phyloP scores from a whole-genome alignment of 2,113 vertebrate species.

The Cryptotis parvus region DNA sequence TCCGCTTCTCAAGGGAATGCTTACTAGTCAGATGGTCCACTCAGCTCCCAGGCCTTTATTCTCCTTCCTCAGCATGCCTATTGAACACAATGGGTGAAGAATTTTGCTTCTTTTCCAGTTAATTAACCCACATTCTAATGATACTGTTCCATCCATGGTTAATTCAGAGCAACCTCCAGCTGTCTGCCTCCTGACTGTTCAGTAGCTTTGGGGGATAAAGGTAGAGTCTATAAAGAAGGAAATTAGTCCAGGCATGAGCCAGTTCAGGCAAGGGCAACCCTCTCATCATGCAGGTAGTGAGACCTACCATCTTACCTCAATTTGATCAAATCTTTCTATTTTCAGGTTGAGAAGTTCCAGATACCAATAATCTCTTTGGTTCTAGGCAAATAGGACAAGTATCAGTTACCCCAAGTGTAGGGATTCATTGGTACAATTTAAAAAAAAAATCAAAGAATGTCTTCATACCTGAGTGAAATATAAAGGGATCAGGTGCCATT shows the following conservation, averaged over 20 bases:
- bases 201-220: not conserved
- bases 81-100: slow-evolving; percentile 22
- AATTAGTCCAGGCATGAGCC: not conserved
- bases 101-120: slow-evolving; percentile 47
- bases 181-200: not conserved
- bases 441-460: not conserved
- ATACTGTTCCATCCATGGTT: not conserved
- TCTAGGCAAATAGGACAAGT: not conserved
- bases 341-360: not conserved
- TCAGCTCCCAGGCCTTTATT: not conserved
- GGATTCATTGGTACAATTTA: not conserved
- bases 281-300: not conserved
- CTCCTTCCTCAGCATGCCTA: slow-evolving; percentile 12
- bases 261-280: not conserved
- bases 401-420: not conserved
- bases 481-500: not conserved
- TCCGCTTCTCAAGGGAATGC: not conserved
- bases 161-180: slow-evolving; percentile 40
- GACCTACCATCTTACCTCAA: not conserved
- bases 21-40: not conserved
- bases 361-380: not conserved
- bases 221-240: not conserved
- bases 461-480: not conserved
- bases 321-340: not conserved
- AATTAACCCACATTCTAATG: slow-evolving; percentile 41